Evolutionary conservation across 2,797 vertebrate genomes (phyloP).

Genomic region (Sebastolobus alascanus): DNA sequence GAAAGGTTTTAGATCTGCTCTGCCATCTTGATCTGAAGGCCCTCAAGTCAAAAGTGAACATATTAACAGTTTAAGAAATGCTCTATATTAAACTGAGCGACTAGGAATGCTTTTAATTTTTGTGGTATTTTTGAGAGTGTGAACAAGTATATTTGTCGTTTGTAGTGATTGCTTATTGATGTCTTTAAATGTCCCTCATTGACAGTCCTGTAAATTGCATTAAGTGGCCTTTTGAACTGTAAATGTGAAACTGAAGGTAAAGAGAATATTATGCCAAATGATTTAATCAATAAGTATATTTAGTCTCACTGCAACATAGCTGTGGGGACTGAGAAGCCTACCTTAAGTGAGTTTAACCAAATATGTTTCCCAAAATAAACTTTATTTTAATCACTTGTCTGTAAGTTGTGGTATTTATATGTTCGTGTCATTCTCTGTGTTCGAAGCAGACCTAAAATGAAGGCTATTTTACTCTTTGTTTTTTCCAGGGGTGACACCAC

Average conservation of each 20-base stretch:
- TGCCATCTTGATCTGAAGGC: background rate
- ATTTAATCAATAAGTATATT: slow-evolving; percentile 36
- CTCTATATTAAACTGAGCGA: slow-evolving; percentile 26
- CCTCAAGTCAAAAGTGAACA: slow-evolving; percentile 2
- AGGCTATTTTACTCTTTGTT: background rate
- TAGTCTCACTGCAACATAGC: slow-evolving; percentile 21
- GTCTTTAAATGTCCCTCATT: slow-evolving; percentile 64
- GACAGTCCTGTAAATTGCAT: slow-evolving; percentile 65
- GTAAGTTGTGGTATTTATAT: background rate
- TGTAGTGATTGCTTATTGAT: slow-evolving; percentile 57
- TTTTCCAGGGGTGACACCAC: background rate
- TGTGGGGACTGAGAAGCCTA: slow-evolving; percentile 29
- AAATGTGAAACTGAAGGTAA: slow-evolving; percentile 68
- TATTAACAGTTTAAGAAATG: slow-evolving; percentile 33
- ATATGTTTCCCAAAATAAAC: slow-evolving; percentile 74
- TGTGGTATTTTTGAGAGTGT: slow-evolving; percentile 35
- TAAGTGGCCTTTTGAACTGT: slow-evolving; percentile 80
- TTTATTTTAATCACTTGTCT: slow-evolving; percentile 72
- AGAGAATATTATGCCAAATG: slow-evolving; percentile 73
- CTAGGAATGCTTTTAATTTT: slow-evolving; percentile 35
- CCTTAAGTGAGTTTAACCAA: slow-evolving; percentile 48
- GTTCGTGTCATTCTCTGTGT: background rate
- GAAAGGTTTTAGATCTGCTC: slow-evolving; percentile 8
- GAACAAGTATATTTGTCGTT: slow-evolving; percentile 33
- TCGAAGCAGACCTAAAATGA: background rate